Percentiles rank a stretch among this genome's conserved stretches.
These are phyloP conservation scores for Bombus superbus DNA, from an alignment of 1,140 invertebrate genomes.

Conservation along the genomic window DNA sequence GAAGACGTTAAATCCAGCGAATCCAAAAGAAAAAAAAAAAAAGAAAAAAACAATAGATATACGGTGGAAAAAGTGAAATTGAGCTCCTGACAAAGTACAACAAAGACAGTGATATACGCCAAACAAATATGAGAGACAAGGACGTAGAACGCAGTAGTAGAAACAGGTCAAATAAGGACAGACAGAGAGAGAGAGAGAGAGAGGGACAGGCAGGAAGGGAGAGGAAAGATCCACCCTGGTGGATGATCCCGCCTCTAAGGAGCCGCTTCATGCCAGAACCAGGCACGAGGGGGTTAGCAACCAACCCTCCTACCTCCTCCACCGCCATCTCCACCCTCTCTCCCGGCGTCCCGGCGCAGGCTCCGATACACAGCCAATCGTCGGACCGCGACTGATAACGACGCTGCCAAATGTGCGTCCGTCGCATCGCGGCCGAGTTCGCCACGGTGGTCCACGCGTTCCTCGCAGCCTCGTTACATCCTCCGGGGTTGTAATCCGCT, in stretches of 20 bases:
- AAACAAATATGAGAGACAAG: background rate
- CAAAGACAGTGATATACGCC: background rate
- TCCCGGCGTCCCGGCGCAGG: slow-evolving; percentile 78
- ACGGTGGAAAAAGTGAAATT: slow-evolving; percentile 19
- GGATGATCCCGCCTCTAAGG: slow-evolving; percentile 82
- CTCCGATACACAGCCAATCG: slow-evolving; percentile 83
- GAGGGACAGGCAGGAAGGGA: slow-evolving; percentile 17
- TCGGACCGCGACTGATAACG: slow-evolving; percentile 82
- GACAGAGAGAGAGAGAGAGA: background rate
- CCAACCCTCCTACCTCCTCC: slow-evolving; percentile 41
- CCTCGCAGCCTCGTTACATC: slow-evolving; percentile 57
- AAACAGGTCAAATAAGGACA: slow-evolving; percentile 9
- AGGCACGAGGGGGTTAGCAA: slow-evolving; percentile 49
- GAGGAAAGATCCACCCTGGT: slow-evolving; percentile 73
- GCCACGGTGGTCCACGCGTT: slow-evolving; percentile 76
- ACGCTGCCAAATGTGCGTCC: slow-evolving; percentile 80
- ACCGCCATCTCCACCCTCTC: slow-evolving; percentile 54
- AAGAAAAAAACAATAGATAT: background rate
- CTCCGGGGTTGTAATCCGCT: slow-evolving; percentile 39
- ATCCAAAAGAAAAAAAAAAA: background rate
- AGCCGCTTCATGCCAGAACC: slow-evolving; percentile 60
- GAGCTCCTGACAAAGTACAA: background rate
- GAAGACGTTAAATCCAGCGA: background rate
- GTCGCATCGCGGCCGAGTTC: slow-evolving; percentile 72
- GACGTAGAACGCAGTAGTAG: too few relatives aligned